Percentiles rank a stretch among this genome's conserved stretches.
These are phyloP conservation scores for Enteromius viviparus DNA, from an alignment of 2,797 vertebrate genomes.

Conservation along the genomic window DNA sequence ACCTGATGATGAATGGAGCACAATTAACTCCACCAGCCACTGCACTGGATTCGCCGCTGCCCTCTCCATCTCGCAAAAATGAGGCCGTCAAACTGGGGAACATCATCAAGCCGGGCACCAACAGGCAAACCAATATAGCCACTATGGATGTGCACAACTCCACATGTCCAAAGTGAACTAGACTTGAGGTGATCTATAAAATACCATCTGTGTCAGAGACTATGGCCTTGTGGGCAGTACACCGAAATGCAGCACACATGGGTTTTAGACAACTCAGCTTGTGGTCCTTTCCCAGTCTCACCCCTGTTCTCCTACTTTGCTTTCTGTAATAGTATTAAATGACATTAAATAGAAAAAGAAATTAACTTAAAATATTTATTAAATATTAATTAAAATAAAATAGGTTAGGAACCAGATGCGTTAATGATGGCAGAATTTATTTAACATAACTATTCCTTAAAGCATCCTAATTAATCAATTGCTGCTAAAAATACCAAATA, in stretches of 20 bases:
- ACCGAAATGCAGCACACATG: not conserved
- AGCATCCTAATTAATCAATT: not conserved
- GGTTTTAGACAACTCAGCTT: not conserved
- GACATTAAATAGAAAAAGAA: not conserved
- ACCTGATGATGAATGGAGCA: constrained; percentile 79
- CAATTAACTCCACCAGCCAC: constrained; percentile 79
- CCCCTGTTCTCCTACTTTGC: not conserved
- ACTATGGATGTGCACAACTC: constrained; percentile 44
- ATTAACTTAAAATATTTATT: too few relatives aligned
- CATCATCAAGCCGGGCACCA: constrained; percentile 47
- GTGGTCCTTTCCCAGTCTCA: not conserved
- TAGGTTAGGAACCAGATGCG: too few relatives aligned
- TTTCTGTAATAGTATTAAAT: not conserved
- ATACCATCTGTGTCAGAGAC: not conserved
- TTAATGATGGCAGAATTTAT: too few relatives aligned
- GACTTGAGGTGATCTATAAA: not conserved
- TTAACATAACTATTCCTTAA: not conserved
- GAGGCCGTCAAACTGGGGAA: constrained; percentile 56
- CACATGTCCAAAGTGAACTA: not conserved
- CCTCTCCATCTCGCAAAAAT: constrained; percentile 60
- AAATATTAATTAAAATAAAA: too few relatives aligned
- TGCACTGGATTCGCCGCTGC: constrained; percentile 75
- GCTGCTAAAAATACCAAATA: not conserved
- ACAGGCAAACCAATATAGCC: constrained; percentile 43
- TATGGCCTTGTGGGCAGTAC: not conserved